Evolutionary conservation across 2,113 vertebrate species (phyloP).

Genomic region (Pampusana beccarii): DNA sequence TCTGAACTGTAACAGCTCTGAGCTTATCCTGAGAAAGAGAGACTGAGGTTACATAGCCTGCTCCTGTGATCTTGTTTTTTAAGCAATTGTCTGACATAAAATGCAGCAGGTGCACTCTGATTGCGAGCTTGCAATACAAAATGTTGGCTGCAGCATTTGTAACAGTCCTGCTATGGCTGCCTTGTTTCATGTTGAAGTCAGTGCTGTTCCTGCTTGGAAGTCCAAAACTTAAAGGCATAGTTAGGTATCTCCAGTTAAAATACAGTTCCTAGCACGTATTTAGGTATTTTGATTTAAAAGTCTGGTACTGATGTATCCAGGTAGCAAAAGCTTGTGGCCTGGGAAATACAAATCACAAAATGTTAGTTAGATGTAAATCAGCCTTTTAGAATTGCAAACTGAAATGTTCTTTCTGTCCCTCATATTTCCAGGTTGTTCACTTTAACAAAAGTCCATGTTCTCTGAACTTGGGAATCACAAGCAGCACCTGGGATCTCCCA

Average conservation of each 20-base stretch:
- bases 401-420: background rate
- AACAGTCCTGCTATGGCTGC: background rate
- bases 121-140: background rate
- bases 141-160: fast-evolving
- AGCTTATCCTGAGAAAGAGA: background rate
- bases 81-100: background rate
- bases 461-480: background rate
- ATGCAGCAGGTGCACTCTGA: background rate
- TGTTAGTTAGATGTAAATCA: background rate
- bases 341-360: background rate
- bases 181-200: background rate
- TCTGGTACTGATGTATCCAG: background rate
- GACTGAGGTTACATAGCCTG: background rate
- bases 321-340: background rate
- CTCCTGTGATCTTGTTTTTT: background rate
- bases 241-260: background rate
- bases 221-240: background rate
- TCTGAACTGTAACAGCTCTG: background rate
- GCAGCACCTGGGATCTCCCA: background rate
- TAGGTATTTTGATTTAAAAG: background rate
- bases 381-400: background rate
- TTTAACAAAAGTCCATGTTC: fast-evolving
- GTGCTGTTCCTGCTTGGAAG: background rate
- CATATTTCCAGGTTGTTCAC: background rate
- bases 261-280: background rate